Percentiles rank a stretch among this genome's conserved stretches.
Evolutionary conservation across 2,888 invertebrate genomes (phyloP).

Genomic region (Eilema sororculum): DNA sequence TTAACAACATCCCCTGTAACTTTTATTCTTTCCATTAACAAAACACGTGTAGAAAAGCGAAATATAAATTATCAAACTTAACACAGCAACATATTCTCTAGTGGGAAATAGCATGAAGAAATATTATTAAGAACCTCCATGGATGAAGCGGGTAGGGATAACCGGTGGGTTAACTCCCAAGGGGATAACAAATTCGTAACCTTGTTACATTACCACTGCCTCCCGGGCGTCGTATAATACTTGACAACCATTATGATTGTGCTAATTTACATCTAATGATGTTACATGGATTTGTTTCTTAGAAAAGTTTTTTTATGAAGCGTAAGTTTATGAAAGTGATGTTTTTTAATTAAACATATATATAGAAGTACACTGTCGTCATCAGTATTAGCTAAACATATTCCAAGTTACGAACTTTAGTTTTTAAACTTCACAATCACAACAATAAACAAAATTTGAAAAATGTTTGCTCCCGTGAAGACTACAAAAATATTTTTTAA

Average conservation of each 20-base stretch:
- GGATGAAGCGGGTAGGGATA: constrained; percentile 54
- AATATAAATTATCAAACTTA: constrained; percentile 45
- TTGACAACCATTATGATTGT: constrained; percentile 61
- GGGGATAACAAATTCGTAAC: constrained; percentile 64
- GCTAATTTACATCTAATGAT: constrained; percentile 54
- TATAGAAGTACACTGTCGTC: neutral
- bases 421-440: no score
- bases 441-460: no score
- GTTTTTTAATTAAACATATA: neutral
- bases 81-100: constrained; percentile 42
- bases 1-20: neutral
- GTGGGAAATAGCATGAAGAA: constrained; percentile 56
- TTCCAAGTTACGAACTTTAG: no score
- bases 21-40: constrained; percentile 3
- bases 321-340: neutral
- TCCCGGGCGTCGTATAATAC: constrained; percentile 57
- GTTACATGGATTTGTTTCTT: constrained; percentile 35
- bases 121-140: constrained; percentile 60
- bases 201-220: constrained; percentile 56
- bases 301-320: constrained; percentile 21
- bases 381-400: neutral
- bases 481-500: no score
- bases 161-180: constrained; percentile 54
- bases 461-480: no score
- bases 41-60: constrained; percentile 29